Percentiles rank a stretch among this genome's conserved stretches.
These are phyloP conservation scores for Steinernema scapterisci DNA, from an alignment of 2,888 invertebrate genomes.

Conservation along the genomic window DNA sequence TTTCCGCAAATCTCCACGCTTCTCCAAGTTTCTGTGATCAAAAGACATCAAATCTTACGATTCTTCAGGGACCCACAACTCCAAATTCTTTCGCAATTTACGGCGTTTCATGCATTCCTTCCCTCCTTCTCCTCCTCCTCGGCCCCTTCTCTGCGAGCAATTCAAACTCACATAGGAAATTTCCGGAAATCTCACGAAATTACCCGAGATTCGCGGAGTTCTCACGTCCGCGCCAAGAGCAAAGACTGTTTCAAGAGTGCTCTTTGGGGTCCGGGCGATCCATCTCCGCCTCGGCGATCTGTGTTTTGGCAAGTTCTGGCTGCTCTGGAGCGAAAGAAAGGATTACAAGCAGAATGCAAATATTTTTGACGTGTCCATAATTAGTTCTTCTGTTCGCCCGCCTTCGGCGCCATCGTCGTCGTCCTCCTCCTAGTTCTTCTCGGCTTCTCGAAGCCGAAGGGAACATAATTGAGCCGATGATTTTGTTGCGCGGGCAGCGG, in stretches of 20 bases:
- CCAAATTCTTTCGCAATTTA: neutral
- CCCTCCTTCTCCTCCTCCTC: neutral
- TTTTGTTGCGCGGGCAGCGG: conserved; percentile 26
- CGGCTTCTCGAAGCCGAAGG: conserved; percentile 20
- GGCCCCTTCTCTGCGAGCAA: too few species aligned
- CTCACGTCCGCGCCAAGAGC: neutral
- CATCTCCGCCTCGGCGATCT: neutral
- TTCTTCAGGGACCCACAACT: conserved; percentile 20
- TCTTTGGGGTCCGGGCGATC: neutral
- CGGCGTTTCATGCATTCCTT: neutral
- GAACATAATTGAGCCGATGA: conserved; percentile 31
- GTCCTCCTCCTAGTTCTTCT: too few species aligned
- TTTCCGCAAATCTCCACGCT: too few species aligned
- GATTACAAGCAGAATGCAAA: conserved; percentile 1
- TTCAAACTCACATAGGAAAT: too few species aligned
- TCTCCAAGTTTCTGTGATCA: neutral
- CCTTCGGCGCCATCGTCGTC: conserved; percentile 22
- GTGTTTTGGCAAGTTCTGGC: conserved; percentile 2
- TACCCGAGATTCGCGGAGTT: too few species aligned
- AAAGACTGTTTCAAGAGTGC: neutral
- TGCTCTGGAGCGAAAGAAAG: neutral
- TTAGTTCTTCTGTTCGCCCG: conserved; percentile 21
- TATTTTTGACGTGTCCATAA: conserved; percentile 25
- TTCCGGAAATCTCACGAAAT: too few species aligned
- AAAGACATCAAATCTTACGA: conserved; percentile 9